Base-by-base conservation (phyloP, 30 jellyfish, hydroid and myxozoan genomes). In the Chrysaora quinquecirrha region DNA sequence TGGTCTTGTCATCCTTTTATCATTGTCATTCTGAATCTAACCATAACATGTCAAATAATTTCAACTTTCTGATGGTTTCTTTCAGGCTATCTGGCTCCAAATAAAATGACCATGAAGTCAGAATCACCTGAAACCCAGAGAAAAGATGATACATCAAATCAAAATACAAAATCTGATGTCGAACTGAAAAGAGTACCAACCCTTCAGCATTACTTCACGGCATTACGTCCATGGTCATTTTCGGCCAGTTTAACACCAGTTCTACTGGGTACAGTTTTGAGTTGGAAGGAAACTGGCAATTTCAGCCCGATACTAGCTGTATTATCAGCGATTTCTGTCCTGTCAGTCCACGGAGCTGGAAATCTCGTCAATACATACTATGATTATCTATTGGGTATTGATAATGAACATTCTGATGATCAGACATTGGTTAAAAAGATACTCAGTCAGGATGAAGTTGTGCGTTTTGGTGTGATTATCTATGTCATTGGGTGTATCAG, bases 211-310 rank as follows among this genome's bases (percentile, higher is more conserved):
- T 93, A 93, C 50, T 20, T 93, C 31, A 20, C 29, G 14, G 98
- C 98, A 0, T 43, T 78, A 28, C 84, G 98, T 34, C 96, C 98
- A 12, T 93, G 98, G 98, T 93, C 98, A 9, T 82, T 93, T 52
- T 85, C 98, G 14, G 98, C 98, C 30, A 86, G 97, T 47, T 43
- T 93, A 25, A 77, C 75, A 0, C 98, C 98, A n/a, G 97, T 71
- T 6, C 25, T 93, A 1, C 87, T 87, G 0, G 98, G 98, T 33
- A 76, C 87, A 25, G 76, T 75, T 20, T 16, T 93, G 64, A 87
- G 94, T 18, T 82, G 86, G 84, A 82, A 83, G n/a, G 95, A 80
- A 47, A 38, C 48, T 21, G 80, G 75, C 14, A 34, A 64, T 1
- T 49, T 91, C 52, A 74, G 52, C 54, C 9, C 66, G 12, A 21